Percentiles rank a stretch among this genome's conserved stretches.
These are phyloP conservation scores for Chiroxiphia lanceolata DNA, from an alignment of 2,797 vertebrate species.

Conservation along the genomic window DNA sequence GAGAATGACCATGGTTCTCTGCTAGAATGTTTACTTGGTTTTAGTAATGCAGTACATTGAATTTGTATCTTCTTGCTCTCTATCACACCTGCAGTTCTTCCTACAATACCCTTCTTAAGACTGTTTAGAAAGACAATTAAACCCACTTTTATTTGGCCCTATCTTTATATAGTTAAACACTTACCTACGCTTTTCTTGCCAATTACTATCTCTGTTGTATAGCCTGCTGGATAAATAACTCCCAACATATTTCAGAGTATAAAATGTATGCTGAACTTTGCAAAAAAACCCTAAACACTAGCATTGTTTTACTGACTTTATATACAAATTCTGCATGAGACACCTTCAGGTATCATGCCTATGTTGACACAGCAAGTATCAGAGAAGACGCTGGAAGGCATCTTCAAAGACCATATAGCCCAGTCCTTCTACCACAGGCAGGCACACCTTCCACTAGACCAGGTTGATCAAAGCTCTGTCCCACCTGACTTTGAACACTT, in stretches of 20 bases:
- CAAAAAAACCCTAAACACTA: not conserved
- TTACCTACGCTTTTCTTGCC: not conserved
- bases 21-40: not conserved
- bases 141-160: not conserved
- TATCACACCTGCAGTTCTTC: not conserved
- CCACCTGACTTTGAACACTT: not conserved
- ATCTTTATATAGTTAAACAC: not conserved
- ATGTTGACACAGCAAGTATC: not conserved
- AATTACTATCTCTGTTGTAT: not conserved
- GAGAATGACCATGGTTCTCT: not conserved
- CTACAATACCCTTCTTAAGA: not conserved
- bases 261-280: not conserved
- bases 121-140: not conserved
- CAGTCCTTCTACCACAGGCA: rapidly evolving
- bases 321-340: not conserved
- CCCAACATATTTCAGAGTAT: not conserved
- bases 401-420: not conserved
- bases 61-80: not conserved
- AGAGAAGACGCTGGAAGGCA: not conserved
- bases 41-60: not conserved
- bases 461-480: not conserved
- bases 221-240: not conserved
- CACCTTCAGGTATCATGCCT: not conserved
- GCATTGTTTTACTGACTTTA: not conserved
- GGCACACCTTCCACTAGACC: not conserved